Evolutionary conservation across 2,888 invertebrate species (phyloP).

Genomic region (Cylloceria caligata): DNA sequence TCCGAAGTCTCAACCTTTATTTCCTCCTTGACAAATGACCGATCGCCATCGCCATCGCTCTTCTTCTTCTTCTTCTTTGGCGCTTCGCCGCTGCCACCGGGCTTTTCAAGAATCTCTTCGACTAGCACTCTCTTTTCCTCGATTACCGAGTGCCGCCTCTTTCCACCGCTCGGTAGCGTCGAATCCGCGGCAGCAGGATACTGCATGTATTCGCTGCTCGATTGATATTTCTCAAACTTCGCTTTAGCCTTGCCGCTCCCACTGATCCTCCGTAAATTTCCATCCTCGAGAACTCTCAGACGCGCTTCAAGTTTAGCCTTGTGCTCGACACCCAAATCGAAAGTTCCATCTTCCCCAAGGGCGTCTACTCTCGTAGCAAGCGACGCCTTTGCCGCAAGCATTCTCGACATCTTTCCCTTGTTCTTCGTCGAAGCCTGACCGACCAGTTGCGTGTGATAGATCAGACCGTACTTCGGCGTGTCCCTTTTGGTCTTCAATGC

Average conservation of each 20-base stretch:
- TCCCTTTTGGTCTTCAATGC: slow-evolving; percentile 98
- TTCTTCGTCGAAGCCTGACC: slow-evolving; percentile 95
- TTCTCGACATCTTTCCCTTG: slow-evolving; percentile 97
- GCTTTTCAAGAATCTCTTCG: slow-evolving; percentile 78
- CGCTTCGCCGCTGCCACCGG: slow-evolving; percentile 69
- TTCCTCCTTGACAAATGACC: too few species aligned
- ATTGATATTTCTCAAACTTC: slow-evolving; percentile 97
- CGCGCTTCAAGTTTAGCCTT: slow-evolving; percentile 94
- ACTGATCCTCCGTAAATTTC: slow-evolving; percentile 92
- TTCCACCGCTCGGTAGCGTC: slow-evolving; percentile 88
- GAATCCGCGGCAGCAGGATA: slow-evolving; percentile 93
- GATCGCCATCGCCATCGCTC: slow-evolving; percentile 60
- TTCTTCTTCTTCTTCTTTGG: slow-evolving; percentile 82
- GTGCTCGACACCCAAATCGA: slow-evolving; percentile 95
- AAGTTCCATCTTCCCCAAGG: slow-evolving; percentile 94
- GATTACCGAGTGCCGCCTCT: slow-evolving; percentile 87
- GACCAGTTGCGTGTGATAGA: slow-evolving; percentile 97
- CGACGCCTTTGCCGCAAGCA: slow-evolving; percentile 98
- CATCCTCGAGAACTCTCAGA: slow-evolving; percentile 93
- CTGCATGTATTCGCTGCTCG: slow-evolving; percentile 90
- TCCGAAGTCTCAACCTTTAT: too few species aligned
- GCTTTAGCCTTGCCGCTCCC: slow-evolving; percentile 95
- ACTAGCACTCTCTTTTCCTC: slow-evolving; percentile 80
- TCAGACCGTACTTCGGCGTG: slow-evolving; percentile 99
- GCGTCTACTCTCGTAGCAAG: slow-evolving; percentile 98